Evolutionary conservation across 2,113 vertebrate genomes (phyloP).

Genomic region (Gulo gulo): DNA sequence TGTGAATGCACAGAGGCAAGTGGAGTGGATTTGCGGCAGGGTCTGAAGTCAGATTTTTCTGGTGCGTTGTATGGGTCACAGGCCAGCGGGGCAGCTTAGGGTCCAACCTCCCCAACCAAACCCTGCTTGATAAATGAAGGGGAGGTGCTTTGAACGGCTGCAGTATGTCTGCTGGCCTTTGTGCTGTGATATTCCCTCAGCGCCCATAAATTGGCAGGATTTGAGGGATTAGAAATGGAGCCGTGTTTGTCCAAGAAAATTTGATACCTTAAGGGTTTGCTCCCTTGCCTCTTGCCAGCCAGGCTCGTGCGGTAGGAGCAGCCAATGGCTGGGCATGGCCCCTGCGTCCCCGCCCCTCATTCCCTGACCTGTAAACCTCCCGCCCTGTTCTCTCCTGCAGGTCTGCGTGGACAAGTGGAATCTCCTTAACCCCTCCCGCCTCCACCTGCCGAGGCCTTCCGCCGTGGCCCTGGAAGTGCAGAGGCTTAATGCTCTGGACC

Average conservation of each 20-base stretch:
- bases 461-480: slow-evolving; percentile 94
- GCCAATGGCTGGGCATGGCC: not conserved
- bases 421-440: slow-evolving; percentile 91
- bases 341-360: not conserved
- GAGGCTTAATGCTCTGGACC: slow-evolving; percentile 88
- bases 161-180: not conserved
- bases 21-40: not conserved
- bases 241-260: not conserved
- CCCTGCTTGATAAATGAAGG: too few relatives aligned
- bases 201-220: not conserved
- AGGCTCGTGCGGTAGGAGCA: not conserved
- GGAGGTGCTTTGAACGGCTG: accelerated
- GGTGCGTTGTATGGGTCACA: not conserved
- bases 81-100: not conserved
- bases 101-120: not conserved
- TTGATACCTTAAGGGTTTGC: not conserved
- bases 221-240: not conserved
- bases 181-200: not conserved
- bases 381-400: slow-evolving; percentile 74
- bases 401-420: slow-evolving; percentile 95
- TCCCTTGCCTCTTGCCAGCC: not conserved
- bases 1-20: not conserved
- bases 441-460: slow-evolving; percentile 92
- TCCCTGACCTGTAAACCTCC: not conserved
- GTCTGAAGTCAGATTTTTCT: not conserved